Evolutionary conservation across 2,113 vertebrate species (phyloP), one percentile per base, ranked within the genome.

Genomic region (Otolemur garnettii): DNA sequence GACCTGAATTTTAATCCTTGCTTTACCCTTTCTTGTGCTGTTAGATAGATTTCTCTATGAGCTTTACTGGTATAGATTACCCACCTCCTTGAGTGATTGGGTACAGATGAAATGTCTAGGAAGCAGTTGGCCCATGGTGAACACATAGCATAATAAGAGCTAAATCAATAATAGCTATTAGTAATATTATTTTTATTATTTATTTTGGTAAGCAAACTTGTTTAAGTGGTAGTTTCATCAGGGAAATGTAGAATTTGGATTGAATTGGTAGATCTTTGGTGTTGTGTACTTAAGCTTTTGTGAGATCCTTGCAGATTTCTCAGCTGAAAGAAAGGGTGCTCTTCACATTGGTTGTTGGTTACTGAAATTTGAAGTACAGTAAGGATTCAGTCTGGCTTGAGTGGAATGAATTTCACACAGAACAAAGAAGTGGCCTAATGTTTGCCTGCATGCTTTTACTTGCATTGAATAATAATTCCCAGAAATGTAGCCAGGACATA

Each of bases 401-500:
- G 53, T 81, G 30, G 89, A 87, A 57, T 59, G 86, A 86, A 59
- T 71, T 88, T 92, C 83, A 53, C 71, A 71, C 28, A 19, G 91
- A 93, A 80, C 93, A 77, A 84, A 90, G 84, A 79, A 86, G 28
- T 83, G 87, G 69, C 74, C 81, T 93, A 21, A 72, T 83, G 80
- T 88, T 79, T 97, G 91, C 57, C 55, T 85, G 91, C 77, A 71
- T 18, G 0, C 93, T 89, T 94, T 94, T 92, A 92, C 87, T 91
- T 95, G 92, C 55, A 33, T 95, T 71, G 75, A 92, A 96, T 93
- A 91, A 87, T 95, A 95, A 87, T 97, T 97, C 94, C 94, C 92
- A 93, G 94, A 92, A 95, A 75, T 68, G 55, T 75, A 93, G 38
- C 74, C 71, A 86, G 69, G 71, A 82, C 59, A 15, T 93, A 89